phyloP scores from a whole-genome alignment of 2,888 invertebrate species.

The Thymelicus sylvestris region DNA sequence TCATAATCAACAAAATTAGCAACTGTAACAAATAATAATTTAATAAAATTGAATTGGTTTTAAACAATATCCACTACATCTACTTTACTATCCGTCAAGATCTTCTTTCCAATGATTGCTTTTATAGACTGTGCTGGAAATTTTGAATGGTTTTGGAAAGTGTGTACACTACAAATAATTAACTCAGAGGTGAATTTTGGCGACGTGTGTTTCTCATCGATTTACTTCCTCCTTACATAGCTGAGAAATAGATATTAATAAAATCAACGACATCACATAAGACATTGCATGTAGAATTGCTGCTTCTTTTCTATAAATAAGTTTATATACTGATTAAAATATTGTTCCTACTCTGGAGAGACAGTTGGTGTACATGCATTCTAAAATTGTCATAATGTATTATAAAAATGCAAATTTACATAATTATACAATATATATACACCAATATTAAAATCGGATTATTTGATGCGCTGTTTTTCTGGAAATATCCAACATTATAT shows the following conservation, averaged over 20 bases:
- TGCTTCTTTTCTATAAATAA: neutral
- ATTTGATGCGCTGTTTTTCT: neutral
- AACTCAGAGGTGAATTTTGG: neutral
- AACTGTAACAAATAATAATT: too few relatives aligned
- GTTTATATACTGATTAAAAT: constrained; percentile 1
- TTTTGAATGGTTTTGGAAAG: neutral
- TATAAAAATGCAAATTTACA: too few relatives aligned
- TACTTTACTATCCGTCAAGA: too few relatives aligned
- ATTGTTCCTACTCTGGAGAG: constrained; percentile 5
- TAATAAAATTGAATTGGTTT: too few relatives aligned
- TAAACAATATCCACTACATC: too few relatives aligned
- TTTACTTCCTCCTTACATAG: neutral
- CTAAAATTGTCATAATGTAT: too few relatives aligned
- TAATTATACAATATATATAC: neutral
- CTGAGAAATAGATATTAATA: too few relatives aligned
- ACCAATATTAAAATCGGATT: neutral
- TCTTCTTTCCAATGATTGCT: neutral
- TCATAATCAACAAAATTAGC: too few relatives aligned
- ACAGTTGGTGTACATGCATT: neutral
- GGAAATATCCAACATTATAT: neutral
- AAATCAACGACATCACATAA: too few relatives aligned
- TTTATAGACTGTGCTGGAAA: neutral
- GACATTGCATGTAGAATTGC: neutral
- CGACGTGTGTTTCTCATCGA: neutral
- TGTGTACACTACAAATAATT: neutral